Evolutionary conservation across 2,113 vertebrate species (phyloP).

Genomic region (Brachyhypopomus gauderio): DNA sequence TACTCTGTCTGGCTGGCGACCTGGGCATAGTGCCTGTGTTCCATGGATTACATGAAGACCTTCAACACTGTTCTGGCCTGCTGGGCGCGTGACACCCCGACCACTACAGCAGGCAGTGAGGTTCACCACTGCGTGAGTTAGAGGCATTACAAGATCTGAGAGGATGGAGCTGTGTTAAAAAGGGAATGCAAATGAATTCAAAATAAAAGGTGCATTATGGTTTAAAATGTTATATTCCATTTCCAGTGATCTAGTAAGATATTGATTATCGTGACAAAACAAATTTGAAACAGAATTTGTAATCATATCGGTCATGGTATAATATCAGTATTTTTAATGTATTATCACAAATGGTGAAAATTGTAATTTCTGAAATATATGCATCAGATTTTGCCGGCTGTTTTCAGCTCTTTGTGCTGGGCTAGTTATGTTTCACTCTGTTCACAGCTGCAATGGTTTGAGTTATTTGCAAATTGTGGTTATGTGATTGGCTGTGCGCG

Average conservation of each 20-base stretch:
- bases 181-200: background rate
- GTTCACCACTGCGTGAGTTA: background rate
- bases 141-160: background rate
- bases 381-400: background rate
- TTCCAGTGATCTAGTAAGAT: slow-evolving; percentile 6
- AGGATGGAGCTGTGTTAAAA: background rate
- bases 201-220: too few relatives aligned
- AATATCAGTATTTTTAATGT: slow-evolving; percentile 9
- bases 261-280: background rate
- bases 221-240: background rate
- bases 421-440: slow-evolving; percentile 4
- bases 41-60: slow-evolving; percentile 31
- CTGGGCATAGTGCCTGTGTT: background rate
- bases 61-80: slow-evolving; percentile 48
- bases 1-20: slow-evolving; percentile 17
- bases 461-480: background rate
- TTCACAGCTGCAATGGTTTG: background rate
- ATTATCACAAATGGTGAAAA: slow-evolving; percentile 11
- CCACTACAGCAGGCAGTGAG: slow-evolving; percentile 4
- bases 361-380: slow-evolving; percentile 9
- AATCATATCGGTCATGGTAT: slow-evolving; percentile 2
- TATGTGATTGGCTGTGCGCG: background rate
- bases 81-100: background rate
- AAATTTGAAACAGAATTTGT: background rate
- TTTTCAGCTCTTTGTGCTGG: slow-evolving; percentile 47